A percentile compares a stretch with the other conserved stretches of the same genome.
Conservation (phyloP, 2,797 vertebrate genomes). For the Acipenser ruthenus region DNA sequence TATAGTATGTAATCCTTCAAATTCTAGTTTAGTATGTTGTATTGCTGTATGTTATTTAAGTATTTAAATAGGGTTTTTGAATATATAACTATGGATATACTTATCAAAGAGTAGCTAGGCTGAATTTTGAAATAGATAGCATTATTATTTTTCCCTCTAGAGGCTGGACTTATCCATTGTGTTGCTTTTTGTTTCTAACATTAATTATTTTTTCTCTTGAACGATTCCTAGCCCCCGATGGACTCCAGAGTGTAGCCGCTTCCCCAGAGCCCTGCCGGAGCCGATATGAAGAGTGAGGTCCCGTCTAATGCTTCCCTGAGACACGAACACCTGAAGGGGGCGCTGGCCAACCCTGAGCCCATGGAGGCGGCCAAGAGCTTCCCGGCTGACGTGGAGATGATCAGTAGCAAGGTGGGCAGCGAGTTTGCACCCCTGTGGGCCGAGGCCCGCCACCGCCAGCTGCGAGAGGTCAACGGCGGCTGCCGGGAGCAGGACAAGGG, state of each 20-base stretch:
- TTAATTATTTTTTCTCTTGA: too few relatives aligned
- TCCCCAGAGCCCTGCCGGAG: slow-evolving; percentile 51
- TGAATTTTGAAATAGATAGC: too few relatives aligned
- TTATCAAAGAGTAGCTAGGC: too few relatives aligned
- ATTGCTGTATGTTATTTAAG: too few relatives aligned
- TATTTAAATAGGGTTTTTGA: too few relatives aligned
- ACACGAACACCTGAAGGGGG: slow-evolving; percentile 90
- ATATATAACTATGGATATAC: too few relatives aligned
- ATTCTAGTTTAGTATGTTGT: too few relatives aligned
- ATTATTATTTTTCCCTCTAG: too few relatives aligned
- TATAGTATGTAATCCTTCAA: too few relatives aligned
- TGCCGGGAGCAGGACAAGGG: slow-evolving; percentile 77
- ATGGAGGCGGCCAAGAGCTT: slow-evolving; percentile 83
- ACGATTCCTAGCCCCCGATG: slow-evolving; percentile 61
- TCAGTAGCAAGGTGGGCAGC: slow-evolving; percentile 82
- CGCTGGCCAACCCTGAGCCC: slow-evolving; percentile 84
- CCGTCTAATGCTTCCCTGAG: slow-evolving; percentile 80
- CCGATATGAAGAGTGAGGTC: slow-evolving; percentile 98
- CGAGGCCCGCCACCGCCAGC: slow-evolving; percentile 76
- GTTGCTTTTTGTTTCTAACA: too few relatives aligned
- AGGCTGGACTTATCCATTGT: too few relatives aligned
- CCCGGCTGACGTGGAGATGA: slow-evolving; percentile 82
- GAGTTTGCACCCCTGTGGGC: slow-evolving; percentile 83
- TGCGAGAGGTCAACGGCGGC: slow-evolving; percentile 68
- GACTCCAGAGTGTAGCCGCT: slow-evolving; percentile 58